Evolutionary conservation across 2,797 vertebrate species (phyloP), one percentile per base, ranked within the genome.

Genomic region (Periparus ater): DNA sequence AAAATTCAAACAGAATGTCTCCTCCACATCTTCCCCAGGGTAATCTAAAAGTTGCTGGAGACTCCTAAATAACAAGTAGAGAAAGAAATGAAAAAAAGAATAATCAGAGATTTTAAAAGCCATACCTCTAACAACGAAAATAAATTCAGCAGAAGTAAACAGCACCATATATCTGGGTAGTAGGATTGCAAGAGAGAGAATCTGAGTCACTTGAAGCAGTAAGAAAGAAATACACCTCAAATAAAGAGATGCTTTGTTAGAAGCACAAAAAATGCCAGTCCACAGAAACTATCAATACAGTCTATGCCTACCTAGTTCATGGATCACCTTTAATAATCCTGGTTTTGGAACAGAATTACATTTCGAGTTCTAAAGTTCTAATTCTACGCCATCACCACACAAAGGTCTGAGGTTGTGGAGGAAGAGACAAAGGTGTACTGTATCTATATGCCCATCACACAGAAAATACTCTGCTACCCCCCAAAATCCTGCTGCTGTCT

Each of bases 41-140:
- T 99, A 99, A 97, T 99, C 99, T 76, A 99, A 91, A 95, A 99
- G 98, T 66, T 99, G 98, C 78, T 99, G 99, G 75, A 99, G 98
- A 98, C 99, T 99, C 98, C 99, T 99, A 89, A 19, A 60, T 63
- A 15, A 84, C 57, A 96, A 25, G 26, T 7, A 50, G 16, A 81
- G 55, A 89, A 74, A 92, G n/a, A 89, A 70, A 75, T 26, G 1
- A 50, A 58, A 26, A 19, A 42, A 53, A 73, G 13, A 13, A 44
- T 7, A 71, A 70, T 81, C 25, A 97, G 45, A 53, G 3, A 44
- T 10, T 87, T 42, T 27, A 78, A 93, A 75, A 44, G 30, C 8
- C 36, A 79, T 58, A 53, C 11, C 27, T 29, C n/a, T 66, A 88
- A 83, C 32, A n/a, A 15, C 30, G 16, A 86, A 95, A 88, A 91